Evolutionary conservation across 2,888 invertebrate species (phyloP), one percentile per base, ranked within the genome.

Genomic region (Arenicola marina): DNA sequence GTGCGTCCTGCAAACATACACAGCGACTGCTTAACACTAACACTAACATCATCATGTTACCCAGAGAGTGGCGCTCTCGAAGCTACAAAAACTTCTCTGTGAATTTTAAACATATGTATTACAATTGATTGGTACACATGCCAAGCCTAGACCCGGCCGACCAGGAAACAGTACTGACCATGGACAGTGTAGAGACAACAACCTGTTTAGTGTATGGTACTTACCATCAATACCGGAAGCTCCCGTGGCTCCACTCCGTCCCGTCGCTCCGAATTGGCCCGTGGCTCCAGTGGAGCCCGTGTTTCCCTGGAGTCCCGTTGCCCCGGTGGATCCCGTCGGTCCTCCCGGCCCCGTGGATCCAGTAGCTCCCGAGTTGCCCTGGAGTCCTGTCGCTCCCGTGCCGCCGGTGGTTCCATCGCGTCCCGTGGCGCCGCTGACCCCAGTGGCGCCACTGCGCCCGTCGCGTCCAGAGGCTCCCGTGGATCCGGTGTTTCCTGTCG

Each of bases 251-350:
- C 48, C 48, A 24, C 18, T 48, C 2, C 51, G 21, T 21, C 59
- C 59, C 1, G 59, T 59, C 24, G 28, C 24, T 33, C 59, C 59
- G 1, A 18, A 4, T 24, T 21, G 31, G 48, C 48, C 48, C 26
- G 15, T 11, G 7, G 32, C 32, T 31, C 53, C 53, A 31, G 53
- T 53, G 4, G 53, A 7, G 7, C 53, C 53, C 15, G 53, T 53
- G 7, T 11, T 7, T 11, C 53, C 53, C 7, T 7, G 15, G 7
- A 32, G 31, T 28, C 53, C 53, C 51, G 43, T 31, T 21, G 26
- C 24, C n/a, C 63, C 63, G 24, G 59, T 32, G n/a, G 55, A 21
- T 21, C 66, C 66, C n/a, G 29, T 28, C 3, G 55, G 59, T 28
- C 68, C 68, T 15, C 51, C 31, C 4, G 56, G 34, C 33, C 61